A percentile compares a stretch with the other conserved stretches of the same genome.
phyloP scores from a whole-genome alignment of 1,140 invertebrate species.

The Neelides sp. region DNA sequence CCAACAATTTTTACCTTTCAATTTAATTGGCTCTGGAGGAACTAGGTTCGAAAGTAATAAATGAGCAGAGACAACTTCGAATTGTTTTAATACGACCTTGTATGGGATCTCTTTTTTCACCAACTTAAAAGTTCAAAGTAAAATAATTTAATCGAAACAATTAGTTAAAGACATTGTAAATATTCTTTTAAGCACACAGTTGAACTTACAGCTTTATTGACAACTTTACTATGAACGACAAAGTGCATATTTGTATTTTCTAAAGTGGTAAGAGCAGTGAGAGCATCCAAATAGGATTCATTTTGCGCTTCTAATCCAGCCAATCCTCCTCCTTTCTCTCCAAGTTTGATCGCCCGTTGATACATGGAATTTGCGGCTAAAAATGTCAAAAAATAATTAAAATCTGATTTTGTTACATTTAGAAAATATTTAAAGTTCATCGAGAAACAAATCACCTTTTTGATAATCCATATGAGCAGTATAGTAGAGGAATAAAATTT shows the following conservation, averaged over 20 bases:
- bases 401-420: background rate
- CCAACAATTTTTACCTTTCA: slow-evolving; percentile 6
- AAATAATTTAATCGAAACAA: no score
- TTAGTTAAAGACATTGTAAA: no score
- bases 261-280: slow-evolving; percentile 9
- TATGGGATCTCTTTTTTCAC: slow-evolving; percentile 14
- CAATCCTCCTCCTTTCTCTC: slow-evolving; percentile 21
- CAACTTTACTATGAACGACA: no score
- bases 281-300: slow-evolving; percentile 26
- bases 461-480: slow-evolving; percentile 17
- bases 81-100: slow-evolving; percentile 13
- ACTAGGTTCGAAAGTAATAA: slow-evolving; percentile 6
- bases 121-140: no score
- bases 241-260: background rate
- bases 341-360: slow-evolving; percentile 18
- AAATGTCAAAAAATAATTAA: slow-evolving; percentile 1
- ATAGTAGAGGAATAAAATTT: slow-evolving; percentile 27
- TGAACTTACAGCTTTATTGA: no score
- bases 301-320: slow-evolving; percentile 16
- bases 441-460: slow-evolving; percentile 14
- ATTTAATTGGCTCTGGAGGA: slow-evolving; percentile 9
- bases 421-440: background rate
- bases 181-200: no score
- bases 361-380: slow-evolving; percentile 24
- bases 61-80: slow-evolving; percentile 12